Evolutionary conservation across 2,888 invertebrate genomes (phyloP).

Genomic region (Mesochorus sp.): DNA sequence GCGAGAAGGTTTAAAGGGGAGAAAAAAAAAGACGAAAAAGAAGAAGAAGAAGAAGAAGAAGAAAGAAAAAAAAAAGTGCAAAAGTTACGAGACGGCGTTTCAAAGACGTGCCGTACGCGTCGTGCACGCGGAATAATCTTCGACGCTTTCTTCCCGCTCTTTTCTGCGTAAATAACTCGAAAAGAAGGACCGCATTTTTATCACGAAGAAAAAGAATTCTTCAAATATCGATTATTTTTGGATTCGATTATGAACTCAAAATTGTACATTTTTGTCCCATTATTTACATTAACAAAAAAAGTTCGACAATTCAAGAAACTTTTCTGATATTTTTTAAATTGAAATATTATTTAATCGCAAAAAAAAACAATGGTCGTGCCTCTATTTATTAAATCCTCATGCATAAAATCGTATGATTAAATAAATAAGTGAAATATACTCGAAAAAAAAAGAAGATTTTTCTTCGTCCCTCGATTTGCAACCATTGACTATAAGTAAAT

Average conservation of each 20-base stretch:
- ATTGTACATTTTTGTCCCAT: no score
- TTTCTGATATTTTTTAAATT: no score
- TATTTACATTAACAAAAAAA: no score
- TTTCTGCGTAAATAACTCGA: neutral
- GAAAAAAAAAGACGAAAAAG: slow-evolving; percentile 55
- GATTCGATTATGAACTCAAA: no score
- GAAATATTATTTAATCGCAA: no score
- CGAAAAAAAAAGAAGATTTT: neutral
- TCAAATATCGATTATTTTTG: no score
- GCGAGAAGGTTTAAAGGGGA: slow-evolving; percentile 62
- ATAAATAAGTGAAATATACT: neutral
- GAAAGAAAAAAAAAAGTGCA: slow-evolving; percentile 10
- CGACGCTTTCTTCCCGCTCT: slow-evolving; percentile 34
- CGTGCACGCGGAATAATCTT: slow-evolving; percentile 24
- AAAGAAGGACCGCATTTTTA: neutral
- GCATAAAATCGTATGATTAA: no score
- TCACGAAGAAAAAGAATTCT: neutral
- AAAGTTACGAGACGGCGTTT: slow-evolving; percentile 47
- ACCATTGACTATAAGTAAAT: neutral
- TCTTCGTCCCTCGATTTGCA: neutral
- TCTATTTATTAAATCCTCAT: no score
- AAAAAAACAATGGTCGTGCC: no score
- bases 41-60: slow-evolving; percentile 32
- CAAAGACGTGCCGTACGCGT: slow-evolving; percentile 50
- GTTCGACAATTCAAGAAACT: no score